phyloP scores from a whole-genome alignment of 2,888 invertebrate genomes.

The Lampropteryx suffumata region DNA sequence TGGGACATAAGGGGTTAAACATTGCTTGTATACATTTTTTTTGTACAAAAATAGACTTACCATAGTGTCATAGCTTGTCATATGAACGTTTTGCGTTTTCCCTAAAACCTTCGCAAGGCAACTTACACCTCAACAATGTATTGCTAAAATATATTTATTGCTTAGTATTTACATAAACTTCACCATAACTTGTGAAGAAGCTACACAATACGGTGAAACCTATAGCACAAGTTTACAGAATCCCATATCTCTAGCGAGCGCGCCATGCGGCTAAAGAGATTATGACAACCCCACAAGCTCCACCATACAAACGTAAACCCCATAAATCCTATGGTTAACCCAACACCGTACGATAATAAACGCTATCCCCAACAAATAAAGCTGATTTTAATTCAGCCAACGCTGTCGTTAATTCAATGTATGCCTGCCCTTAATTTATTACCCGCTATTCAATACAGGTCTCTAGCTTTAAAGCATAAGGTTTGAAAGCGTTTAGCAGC shows the following conservation, averaged over 20 bases:
- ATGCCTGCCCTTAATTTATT: conserved; percentile 75
- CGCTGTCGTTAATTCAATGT: conserved; percentile 77
- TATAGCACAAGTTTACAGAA: conserved; percentile 61
- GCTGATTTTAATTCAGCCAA: conserved; percentile 59
- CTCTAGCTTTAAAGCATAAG: conserved; percentile 72
- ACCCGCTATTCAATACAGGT: conserved; percentile 69
- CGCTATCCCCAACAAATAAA: conserved; percentile 50
- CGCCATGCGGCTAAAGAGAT: conserved; percentile 79
- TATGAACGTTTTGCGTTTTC: conserved; percentile 25
- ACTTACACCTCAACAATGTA: conserved; percentile 32
- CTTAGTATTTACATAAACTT: conserved; percentile 16
- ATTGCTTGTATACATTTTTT: too few relatives aligned
- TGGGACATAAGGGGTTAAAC: too few relatives aligned
- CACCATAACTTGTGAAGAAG: conserved; percentile 16
- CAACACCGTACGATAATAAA: conserved; percentile 45
- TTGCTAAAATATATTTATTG: conserved; percentile 22
- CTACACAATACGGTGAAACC: conserved; percentile 48
- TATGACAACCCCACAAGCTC: conserved; percentile 74
- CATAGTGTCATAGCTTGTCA: too few relatives aligned
- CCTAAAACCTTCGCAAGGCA: too few relatives aligned
- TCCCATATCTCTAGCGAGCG: conserved; percentile 62
- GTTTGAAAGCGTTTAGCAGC: conserved; percentile 74
- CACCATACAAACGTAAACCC: conserved; percentile 62
- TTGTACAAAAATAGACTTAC: too few relatives aligned
- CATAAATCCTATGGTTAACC: conserved; percentile 63